Evolutionary conservation across 2,888 invertebrate genomes (phyloP).

Genomic region (Sympetrum striolatum): DNA sequence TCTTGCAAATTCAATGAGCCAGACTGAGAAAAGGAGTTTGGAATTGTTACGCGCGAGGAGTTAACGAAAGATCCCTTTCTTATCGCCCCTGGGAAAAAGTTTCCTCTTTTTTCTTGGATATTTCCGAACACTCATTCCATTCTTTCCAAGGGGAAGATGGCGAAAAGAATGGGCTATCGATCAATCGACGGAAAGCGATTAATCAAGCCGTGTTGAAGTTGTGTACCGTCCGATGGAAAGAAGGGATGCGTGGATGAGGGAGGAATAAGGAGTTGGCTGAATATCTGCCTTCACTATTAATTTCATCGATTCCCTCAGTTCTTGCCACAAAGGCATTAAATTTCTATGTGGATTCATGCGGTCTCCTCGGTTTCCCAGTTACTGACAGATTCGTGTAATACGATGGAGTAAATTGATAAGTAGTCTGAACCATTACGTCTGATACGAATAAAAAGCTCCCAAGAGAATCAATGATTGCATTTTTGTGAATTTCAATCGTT

Average conservation of each 20-base stretch:
- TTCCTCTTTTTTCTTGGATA: not conserved
- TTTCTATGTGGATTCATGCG: no score
- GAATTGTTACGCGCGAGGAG: not conserved
- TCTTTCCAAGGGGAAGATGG: not conserved
- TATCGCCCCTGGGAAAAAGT: not conserved
- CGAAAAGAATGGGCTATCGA: slow-evolving; percentile 20
- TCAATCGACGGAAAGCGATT: slow-evolving; percentile 1
- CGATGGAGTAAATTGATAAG: no score
- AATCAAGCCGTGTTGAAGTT: slow-evolving; percentile 15
- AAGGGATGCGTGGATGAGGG: not conserved
- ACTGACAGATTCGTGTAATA: no score
- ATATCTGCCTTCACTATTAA: no score
- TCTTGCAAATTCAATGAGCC: not conserved
- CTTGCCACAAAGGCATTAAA: no score
- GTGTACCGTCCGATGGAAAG: not conserved
- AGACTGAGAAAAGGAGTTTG: not conserved
- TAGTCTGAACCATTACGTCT: no score
- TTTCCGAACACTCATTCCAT: not conserved
- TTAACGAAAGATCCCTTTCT: not conserved
- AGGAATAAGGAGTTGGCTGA: not conserved
- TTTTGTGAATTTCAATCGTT: no score
- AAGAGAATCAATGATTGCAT: no score
- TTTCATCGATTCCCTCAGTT: no score
- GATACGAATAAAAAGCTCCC: no score
- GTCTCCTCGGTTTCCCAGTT: no score